Evolutionary conservation across 2,888 invertebrate species (phyloP), one percentile per base, ranked within the genome.

Genomic region (Sphaerophoria rueppellii): DNA sequence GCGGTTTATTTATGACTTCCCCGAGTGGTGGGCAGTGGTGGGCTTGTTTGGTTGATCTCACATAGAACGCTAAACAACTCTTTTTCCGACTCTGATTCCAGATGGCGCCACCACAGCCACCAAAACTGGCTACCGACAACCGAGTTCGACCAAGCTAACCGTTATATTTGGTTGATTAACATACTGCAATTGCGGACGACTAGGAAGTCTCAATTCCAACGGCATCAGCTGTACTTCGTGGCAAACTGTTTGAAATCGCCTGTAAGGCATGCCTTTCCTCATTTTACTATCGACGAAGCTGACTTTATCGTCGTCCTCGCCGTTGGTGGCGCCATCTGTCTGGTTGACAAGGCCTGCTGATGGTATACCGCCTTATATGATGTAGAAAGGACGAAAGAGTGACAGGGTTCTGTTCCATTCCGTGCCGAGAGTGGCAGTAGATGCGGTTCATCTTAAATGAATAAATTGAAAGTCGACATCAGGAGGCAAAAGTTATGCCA

Each of bases 1-100:
- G 80, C 81, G 80, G 80, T 76, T 85, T 81, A 85, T 85, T 85
- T 85, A 85, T 81, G 85, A 81, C 80, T 85, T 80, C 61, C 71
- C 52, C 54, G 11, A 40, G 43, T 12, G 11, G 11, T 12, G 11
- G 12, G 43, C 43, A 43, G 43, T 43, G 12, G 9, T 4, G 12
- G 11, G 1, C 9, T 9, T 40, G 65, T 37, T 74, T 54, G 54
- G 70, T 83, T 79, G 71, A 55, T 75, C 83, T 79, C 70, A 75
- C 79, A 75, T 72, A 75, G 79, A 83, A 79, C 72, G 75, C 74
- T 75, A 71, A 83, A 75, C 82, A 75, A 75, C 74, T 75, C 79
- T 73, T 82, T 79, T 60, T 65, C 79, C 37, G 52, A 46, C 24
- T 24, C 16, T 35, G 48, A 74, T 48, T 61, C 69, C 79, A 69